These are phyloP conservation scores for Tarsius wallacei DNA, from an alignment of 2,797 vertebrate genomes.

Conservation along the genomic window DNA sequence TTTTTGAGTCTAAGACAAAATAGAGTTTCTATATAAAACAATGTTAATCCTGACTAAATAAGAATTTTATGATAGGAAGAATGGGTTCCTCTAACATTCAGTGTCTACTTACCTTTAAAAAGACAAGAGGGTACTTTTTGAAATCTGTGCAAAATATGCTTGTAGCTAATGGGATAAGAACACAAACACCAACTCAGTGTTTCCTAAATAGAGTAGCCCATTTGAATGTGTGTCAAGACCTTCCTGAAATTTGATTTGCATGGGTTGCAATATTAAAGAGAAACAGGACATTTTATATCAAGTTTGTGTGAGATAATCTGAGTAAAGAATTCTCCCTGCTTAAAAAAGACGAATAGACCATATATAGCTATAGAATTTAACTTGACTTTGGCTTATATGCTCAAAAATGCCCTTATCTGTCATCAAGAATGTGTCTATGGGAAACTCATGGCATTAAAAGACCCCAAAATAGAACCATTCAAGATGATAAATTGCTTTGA, in stretches of 20 bases:
- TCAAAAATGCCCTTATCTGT: constrained; percentile 73
- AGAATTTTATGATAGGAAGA: not conserved
- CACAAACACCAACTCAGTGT: not conserved
- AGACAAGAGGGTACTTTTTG: not conserved
- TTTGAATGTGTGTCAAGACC: not conserved
- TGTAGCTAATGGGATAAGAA: not conserved
- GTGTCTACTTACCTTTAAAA: not conserved
- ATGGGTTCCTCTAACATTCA: not conserved
- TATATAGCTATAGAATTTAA: constrained; percentile 68
- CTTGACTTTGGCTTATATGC: constrained; percentile 55
- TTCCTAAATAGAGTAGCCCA: not conserved
- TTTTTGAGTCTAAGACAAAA: constrained; percentile 9
- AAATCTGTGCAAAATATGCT: not conserved
- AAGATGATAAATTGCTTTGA: constrained; percentile 42
- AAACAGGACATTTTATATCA: constrained; percentile 21
- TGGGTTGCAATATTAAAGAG: constrained; percentile 28
- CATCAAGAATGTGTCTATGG: constrained; percentile 69
- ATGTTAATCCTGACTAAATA: not conserved
- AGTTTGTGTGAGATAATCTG: constrained; percentile 46
- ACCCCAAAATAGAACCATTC: constrained; percentile 68
- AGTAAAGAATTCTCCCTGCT: constrained; percentile 62
- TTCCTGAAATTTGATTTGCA: not conserved
- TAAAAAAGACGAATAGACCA: constrained; percentile 71
- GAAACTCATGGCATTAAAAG: constrained; percentile 71
- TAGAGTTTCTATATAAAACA: not conserved